A percentile compares a stretch with the other conserved stretches of the same genome.
Evolutionary conservation across 2,797 vertebrate genomes (phyloP).

Genomic region (Phalloptychus januarius): DNA sequence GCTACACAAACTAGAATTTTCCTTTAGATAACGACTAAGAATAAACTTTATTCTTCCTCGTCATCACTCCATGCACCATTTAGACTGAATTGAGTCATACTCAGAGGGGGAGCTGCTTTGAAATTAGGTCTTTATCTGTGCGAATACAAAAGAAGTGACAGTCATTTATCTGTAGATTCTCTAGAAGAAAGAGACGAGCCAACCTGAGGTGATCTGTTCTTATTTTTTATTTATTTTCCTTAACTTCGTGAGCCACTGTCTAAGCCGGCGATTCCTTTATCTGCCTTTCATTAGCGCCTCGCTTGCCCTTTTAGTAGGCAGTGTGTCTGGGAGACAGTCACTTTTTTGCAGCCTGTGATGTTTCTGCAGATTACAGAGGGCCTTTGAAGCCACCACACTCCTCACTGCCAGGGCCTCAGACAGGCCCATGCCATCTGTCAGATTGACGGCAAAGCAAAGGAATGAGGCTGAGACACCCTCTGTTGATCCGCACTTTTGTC

Average conservation of each 20-base stretch:
- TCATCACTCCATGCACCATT: slow-evolving; percentile 61
- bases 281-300: slow-evolving; percentile 97
- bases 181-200: slow-evolving; percentile 84
- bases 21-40: slow-evolving; percentile 19
- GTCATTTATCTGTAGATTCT: slow-evolving; percentile 91
- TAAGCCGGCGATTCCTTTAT: slow-evolving; percentile 93
- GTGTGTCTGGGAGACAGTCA: slow-evolving; percentile 94
- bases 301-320: slow-evolving; percentile 92
- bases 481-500: slow-evolving; percentile 92
- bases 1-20: slow-evolving; percentile 49
- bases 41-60: slow-evolving; percentile 51
- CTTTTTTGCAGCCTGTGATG: slow-evolving; percentile 97
- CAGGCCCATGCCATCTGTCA: slow-evolving; percentile 95
- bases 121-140: slow-evolving; percentile 86
- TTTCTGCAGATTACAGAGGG: slow-evolving; percentile 97
- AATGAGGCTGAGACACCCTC: slow-evolving; percentile 93
- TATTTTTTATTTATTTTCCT: slow-evolving; percentile 81
- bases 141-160: slow-evolving; percentile 83
- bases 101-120: slow-evolving; percentile 65
- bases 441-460: slow-evolving; percentile 90
- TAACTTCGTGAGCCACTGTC: slow-evolving; percentile 79
- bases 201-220: slow-evolving; percentile 78
- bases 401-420: slow-evolving; percentile 91
- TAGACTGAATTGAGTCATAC: slow-evolving; percentile 66
- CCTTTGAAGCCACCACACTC: slow-evolving; percentile 97